phyloP scores from a whole-genome alignment of 2,888 invertebrate species.

The Idaea dimidiata region DNA sequence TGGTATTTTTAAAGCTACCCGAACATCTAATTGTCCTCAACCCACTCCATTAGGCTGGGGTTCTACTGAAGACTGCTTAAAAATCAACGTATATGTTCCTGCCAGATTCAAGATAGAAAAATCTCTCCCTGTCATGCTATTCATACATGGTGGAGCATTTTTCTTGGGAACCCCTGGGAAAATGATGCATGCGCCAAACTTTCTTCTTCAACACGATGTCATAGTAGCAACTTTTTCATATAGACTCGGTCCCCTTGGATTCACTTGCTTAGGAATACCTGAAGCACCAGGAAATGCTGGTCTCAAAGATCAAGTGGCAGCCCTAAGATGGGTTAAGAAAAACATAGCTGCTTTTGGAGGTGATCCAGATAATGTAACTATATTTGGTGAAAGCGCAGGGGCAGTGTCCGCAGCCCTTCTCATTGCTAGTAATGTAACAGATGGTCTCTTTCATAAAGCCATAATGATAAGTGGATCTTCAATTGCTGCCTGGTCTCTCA shows the following conservation, averaged over 20 bases:
- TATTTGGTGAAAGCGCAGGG: conserved; percentile 73
- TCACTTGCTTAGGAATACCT: conserved; percentile 63
- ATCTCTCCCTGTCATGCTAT: conserved; percentile 65
- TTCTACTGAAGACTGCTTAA: conserved; percentile 58
- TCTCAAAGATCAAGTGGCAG: conserved; percentile 67
- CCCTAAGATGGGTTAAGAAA: conserved; percentile 63
- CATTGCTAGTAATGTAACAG: conserved; percentile 49
- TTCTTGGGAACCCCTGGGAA: conserved; percentile 61
- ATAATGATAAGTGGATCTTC: conserved; percentile 66
- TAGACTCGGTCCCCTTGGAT: conserved; percentile 63
- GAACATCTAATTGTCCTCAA: conserved; percentile 61
- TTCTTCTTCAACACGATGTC: conserved; percentile 56
- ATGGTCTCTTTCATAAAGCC: conserved; percentile 58
- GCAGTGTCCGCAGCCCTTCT: conserved; percentile 54
- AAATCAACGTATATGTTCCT: conserved; percentile 63
- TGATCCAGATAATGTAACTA: conserved; percentile 63
- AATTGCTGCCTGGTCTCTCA: conserved; percentile 51
- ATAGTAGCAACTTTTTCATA: conserved; percentile 68
- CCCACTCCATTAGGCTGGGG: conserved; percentile 34
- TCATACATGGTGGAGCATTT: conserved; percentile 69
- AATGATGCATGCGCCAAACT: conserved; percentile 57
- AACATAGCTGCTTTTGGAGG: conserved; percentile 69
- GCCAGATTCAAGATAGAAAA: conserved; percentile 23
- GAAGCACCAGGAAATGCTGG: conserved; percentile 71
- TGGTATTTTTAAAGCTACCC: conserved; percentile 57